Evolutionary conservation across 2,113 vertebrate genomes (phyloP).

Genomic region (Murina feae): DNA sequence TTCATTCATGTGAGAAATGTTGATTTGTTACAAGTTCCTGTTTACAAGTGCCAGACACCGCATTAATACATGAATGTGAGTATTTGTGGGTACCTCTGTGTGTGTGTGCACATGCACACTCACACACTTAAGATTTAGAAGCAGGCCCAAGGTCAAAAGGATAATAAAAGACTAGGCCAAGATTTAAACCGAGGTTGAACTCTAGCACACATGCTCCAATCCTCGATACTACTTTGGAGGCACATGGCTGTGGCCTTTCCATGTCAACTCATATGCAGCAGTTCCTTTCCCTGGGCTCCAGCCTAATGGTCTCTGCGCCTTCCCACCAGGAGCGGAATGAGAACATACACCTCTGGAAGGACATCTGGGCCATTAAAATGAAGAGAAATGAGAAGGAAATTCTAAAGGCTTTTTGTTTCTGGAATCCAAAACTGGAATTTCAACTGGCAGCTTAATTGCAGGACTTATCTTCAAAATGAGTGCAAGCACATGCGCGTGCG

Average conservation of each 20-base stretch:
- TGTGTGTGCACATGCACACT: background rate
- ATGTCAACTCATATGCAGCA: background rate
- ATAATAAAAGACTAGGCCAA: background rate
- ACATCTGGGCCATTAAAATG: background rate
- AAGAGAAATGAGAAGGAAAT: background rate
- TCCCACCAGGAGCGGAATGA: background rate
- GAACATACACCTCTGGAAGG: background rate
- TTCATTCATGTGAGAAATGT: background rate
- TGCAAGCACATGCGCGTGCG: accelerated
- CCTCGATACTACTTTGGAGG: background rate
- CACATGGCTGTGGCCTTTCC: background rate
- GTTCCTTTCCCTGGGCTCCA: background rate
- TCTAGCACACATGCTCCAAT: background rate
- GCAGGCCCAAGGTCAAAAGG: background rate
- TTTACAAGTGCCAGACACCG: background rate
- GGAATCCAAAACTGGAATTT: background rate
- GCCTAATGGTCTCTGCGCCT: background rate
- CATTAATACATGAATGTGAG: background rate
- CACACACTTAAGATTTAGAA: background rate
- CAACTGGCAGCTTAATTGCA: background rate
- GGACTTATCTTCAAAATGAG: background rate
- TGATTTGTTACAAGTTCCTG: background rate
- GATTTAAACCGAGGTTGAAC: background rate
- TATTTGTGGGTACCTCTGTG: background rate
- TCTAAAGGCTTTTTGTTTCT: background rate